A percentile compares a stretch with the other conserved stretches of the same genome.
Evolutionary conservation across 2,113 vertebrate genomes (phyloP).

Genomic region (Toxotes chatareus): DNA sequence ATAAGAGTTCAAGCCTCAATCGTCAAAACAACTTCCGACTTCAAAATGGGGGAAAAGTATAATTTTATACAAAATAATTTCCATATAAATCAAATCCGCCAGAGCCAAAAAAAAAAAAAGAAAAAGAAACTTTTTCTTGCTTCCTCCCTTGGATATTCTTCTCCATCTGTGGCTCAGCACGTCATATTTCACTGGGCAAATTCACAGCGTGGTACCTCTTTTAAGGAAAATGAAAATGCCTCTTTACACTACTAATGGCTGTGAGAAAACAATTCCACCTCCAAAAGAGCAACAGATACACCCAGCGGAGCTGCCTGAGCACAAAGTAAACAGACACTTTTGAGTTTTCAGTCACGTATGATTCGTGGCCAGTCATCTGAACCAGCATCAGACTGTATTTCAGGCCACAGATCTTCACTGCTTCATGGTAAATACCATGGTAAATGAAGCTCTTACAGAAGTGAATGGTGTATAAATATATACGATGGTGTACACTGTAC

Average conservation of each 20-base stretch:
- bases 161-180: constrained; percentile 8
- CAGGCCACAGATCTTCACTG: background rate
- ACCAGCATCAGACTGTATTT: background rate
- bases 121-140: background rate
- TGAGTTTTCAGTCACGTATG: background rate
- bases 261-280: constrained; percentile 9
- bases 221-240: constrained; percentile 37
- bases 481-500: no score
- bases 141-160: background rate
- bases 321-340: background rate
- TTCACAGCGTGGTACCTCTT: constrained; percentile 45
- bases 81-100: constrained; percentile 45
- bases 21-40: constrained; percentile 8
- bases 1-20: constrained; percentile 12
- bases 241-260: constrained; percentile 26
- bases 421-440: background rate
- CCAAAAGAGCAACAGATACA: constrained; percentile 31
- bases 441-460: background rate
- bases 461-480: background rate
- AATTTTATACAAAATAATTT: constrained; percentile 29
- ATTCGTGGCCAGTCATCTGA: background rate
- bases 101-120: constrained; percentile 11
- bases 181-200: constrained; percentile 33
- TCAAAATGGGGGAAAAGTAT: constrained; percentile 8
- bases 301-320: background rate